phyloP scores from a whole-genome alignment of 2,888 invertebrate genomes.

The Himalopsyche anomala region DNA sequence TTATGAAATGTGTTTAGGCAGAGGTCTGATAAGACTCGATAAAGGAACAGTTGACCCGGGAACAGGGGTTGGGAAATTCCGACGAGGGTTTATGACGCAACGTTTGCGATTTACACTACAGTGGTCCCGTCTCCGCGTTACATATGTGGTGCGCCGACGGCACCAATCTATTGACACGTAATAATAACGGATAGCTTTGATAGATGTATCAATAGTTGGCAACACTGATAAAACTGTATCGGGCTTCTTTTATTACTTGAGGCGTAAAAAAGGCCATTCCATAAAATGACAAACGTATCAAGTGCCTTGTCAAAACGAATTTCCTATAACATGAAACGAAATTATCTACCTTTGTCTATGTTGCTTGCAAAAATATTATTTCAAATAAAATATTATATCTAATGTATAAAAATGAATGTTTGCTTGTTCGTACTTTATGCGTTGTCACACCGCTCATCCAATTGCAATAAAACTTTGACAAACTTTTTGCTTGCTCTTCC shows the following conservation, averaged over 20 bases:
- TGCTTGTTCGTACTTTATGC: no score
- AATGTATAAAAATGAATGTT: no score
- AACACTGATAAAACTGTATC: not conserved
- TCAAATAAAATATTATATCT: no score
- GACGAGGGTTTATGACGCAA: constrained; percentile 44
- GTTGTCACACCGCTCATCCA: no score
- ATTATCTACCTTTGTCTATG: no score
- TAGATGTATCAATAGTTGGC: constrained; percentile 21
- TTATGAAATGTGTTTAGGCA: constrained; percentile 33
- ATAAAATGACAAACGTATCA: not conserved
- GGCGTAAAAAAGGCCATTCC: not conserved
- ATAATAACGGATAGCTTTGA: constrained; percentile 26
- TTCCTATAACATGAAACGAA: no score
- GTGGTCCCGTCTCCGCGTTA: not conserved
- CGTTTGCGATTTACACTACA: constrained; percentile 28
- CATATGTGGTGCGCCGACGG: constrained; percentile 5
- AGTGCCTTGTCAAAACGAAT: not conserved
- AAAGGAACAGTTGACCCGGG: constrained; percentile 39
- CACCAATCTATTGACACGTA: constrained; percentile 9
- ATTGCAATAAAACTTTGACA: no score
- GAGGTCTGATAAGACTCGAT: constrained; percentile 43
- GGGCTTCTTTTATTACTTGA: constrained; percentile 1
- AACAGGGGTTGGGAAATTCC: not conserved
- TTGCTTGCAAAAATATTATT: no score
- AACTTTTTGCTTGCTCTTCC: no score